Evolutionary conservation across 2,797 vertebrate species (phyloP).

Genomic region (Neoniphon sammara): DNA sequence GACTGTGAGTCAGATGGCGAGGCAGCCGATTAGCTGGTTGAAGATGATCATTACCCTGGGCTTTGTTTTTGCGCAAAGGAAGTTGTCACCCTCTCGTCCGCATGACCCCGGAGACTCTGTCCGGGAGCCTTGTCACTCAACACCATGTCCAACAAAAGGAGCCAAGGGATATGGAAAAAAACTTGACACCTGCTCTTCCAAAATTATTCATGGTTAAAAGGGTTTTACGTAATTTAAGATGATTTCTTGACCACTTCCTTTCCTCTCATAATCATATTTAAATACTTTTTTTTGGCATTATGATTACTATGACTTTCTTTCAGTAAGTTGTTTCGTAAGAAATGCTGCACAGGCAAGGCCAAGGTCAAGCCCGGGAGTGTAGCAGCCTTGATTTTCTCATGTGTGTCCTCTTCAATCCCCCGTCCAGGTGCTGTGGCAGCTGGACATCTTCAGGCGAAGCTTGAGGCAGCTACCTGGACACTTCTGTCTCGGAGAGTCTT

Average conservation of each 20-base stretch:
- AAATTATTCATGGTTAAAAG: background rate
- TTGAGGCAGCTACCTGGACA: constrained; percentile 94
- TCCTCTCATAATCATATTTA: background rate
- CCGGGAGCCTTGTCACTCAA: background rate
- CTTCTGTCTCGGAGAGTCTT: constrained; percentile 93
- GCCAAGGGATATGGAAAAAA: background rate
- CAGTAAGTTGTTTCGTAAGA: background rate
- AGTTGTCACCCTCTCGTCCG: constrained; percentile 24
- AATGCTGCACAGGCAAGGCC: background rate
- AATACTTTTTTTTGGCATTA: background rate
- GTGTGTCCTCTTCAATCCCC: background rate
- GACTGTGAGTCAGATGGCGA: constrained; percentile 70
- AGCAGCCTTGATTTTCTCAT: background rate
- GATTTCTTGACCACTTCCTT: background rate
- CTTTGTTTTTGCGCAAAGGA: constrained; percentile 44
- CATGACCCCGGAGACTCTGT: constrained; percentile 44
- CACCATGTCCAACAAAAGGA: background rate
- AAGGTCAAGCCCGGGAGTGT: background rate
- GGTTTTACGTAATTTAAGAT: too few relatives aligned
- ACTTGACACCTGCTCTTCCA: background rate
- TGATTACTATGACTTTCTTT: background rate
- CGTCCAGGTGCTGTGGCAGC: constrained; percentile 94
- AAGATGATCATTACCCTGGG: constrained; percentile 54
- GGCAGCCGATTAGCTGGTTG: constrained; percentile 59
- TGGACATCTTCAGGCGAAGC: constrained; percentile 97